Base-by-base conservation (phyloP, 1,140 invertebrate genomes). In the Calycopis cecrops region DNA sequence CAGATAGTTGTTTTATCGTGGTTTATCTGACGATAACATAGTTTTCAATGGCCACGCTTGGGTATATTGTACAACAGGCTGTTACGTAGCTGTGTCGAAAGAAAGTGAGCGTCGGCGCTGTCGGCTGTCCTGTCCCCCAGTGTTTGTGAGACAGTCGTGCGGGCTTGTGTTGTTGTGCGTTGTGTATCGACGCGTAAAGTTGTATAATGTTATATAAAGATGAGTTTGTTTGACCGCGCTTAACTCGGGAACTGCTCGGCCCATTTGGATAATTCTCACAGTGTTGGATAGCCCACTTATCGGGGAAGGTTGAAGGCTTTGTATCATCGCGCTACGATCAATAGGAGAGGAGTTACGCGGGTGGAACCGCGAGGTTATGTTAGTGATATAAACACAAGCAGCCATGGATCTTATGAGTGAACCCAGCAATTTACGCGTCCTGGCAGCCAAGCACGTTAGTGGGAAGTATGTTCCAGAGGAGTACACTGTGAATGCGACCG, bases 21-120 rank as follows among this genome's bases (percentile, higher is more conserved):
- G 12, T 35, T 50, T 18, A 18, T 18, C 11, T 28, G 21, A 28
- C 21, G 21, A 28, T 28, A 28, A 28, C 21, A 28, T 28, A 28
- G 21, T 28, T 2, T 28, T 47, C 40, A 44, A 53, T 52, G 51
- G 51, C 12, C 18, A 14, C 14, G 28, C 10, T 18, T 14, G 42
- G 55, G 50, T 48, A 57, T 60, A 42, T 55, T 56, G 57, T 65
- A 72, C 73, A 76, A 67, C 74, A 59, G n/a, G n/a, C n/a, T 60
- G 69, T 81, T 80, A 74, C 80, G 77, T 71, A 76, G 66, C 70
- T 78, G 77, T 84, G 79, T 79, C 77, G 80, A 84, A 84, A 84
- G 80, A 84, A 84, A 84, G 80, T 82, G 79, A 84, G 69, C 71
- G 79, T 71, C 69, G 61, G 59, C 35, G 51, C 61, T 50, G 56